phyloP scores from a whole-genome alignment of 2,888 invertebrate genomes.

The Scaptomyza flava region DNA sequence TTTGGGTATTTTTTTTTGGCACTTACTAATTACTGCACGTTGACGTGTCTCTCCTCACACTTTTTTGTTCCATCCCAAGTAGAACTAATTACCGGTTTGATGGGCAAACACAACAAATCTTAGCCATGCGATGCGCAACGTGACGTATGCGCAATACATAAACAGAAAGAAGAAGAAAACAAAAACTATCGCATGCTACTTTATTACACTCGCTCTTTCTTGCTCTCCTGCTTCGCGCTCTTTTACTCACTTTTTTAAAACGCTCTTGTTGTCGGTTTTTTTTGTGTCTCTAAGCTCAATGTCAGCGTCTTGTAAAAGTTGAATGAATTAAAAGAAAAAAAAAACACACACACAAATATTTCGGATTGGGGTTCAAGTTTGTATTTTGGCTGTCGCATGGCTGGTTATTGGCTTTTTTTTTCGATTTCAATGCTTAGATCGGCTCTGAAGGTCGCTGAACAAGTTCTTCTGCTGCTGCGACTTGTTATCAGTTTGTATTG shows the following conservation, averaged over 20 bases:
- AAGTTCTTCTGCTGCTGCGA: constrained; percentile 65
- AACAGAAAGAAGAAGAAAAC: constrained; percentile 1
- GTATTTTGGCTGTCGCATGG: constrained; percentile 53
- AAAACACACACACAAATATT: constrained; percentile 36
- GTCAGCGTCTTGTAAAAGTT: constrained; percentile 76
- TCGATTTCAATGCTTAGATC: constrained; percentile 64
- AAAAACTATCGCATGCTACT: constrained; percentile 62
- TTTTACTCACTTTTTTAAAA: background rate
- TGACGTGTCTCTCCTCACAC: background rate
- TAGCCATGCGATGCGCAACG: constrained; percentile 25
- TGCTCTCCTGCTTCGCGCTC: constrained; percentile 4
- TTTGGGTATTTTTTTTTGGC: constrained; percentile 2
- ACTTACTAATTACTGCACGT: constrained; percentile 24
- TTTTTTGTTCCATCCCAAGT: constrained; percentile 27
- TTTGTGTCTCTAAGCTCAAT: constrained; percentile 47
- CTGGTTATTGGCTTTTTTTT: constrained; percentile 61
- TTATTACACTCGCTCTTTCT: constrained; percentile 3
- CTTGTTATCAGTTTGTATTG: constrained; percentile 31
- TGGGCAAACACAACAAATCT: constrained; percentile 29
- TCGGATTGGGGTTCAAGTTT: constrained; percentile 71
- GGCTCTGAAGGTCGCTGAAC: constrained; percentile 73
- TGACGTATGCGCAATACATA: constrained; percentile 51
- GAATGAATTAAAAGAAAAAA: constrained; percentile 66
- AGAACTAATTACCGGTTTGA: constrained; percentile 49
- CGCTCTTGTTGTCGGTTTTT: constrained; percentile 9